These are phyloP conservation scores for Abrostola tripartita DNA, from an alignment of 2,888 invertebrate genomes.

Conservation along the genomic window DNA sequence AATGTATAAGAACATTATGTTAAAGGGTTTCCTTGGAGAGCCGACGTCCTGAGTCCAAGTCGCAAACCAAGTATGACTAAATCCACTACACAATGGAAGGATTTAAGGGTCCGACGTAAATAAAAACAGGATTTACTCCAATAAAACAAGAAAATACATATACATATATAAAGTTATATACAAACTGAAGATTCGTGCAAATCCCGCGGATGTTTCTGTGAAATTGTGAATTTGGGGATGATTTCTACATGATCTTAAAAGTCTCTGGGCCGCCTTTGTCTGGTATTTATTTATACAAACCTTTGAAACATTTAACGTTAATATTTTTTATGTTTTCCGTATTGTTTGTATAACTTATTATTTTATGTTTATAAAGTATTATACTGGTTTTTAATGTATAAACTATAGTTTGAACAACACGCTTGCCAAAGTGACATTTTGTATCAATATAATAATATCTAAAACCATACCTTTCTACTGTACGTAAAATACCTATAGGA, in stretches of 20 bases:
- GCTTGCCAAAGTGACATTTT: too few relatives aligned
- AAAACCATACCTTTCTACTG: too few relatives aligned
- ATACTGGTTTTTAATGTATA: too few relatives aligned
- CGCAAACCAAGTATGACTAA: slow-evolving; percentile 29
- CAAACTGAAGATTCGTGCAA: slow-evolving; percentile 26
- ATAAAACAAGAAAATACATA: slow-evolving; percentile 39
- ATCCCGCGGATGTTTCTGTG: slow-evolving; percentile 50
- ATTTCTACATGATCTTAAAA: slow-evolving; percentile 51
- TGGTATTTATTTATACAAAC: slow-evolving; percentile 14
- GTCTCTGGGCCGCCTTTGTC: slow-evolving; percentile 19
- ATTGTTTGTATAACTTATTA: too few relatives aligned
- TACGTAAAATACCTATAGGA: too few relatives aligned
- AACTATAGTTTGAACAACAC: too few relatives aligned
- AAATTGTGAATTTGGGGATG: slow-evolving; percentile 53
- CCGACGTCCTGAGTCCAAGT: slow-evolving; percentile 5
- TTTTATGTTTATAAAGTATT: too few relatives aligned
- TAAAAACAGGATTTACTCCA: slow-evolving; percentile 41
- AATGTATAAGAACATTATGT: slow-evolving; percentile 8
- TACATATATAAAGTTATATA: slow-evolving; percentile 29
- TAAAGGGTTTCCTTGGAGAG: slow-evolving; percentile 18
- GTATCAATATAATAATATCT: too few relatives aligned
- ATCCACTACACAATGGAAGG: slow-evolving; percentile 41
- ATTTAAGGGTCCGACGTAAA: slow-evolving; percentile 34
- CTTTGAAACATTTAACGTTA: slow-evolving; percentile 1
- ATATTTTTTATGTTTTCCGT: too few relatives aligned